phyloP scores from a whole-genome alignment of 2,888 invertebrate species.

The Sinodicranocentrus sp. region DNA sequence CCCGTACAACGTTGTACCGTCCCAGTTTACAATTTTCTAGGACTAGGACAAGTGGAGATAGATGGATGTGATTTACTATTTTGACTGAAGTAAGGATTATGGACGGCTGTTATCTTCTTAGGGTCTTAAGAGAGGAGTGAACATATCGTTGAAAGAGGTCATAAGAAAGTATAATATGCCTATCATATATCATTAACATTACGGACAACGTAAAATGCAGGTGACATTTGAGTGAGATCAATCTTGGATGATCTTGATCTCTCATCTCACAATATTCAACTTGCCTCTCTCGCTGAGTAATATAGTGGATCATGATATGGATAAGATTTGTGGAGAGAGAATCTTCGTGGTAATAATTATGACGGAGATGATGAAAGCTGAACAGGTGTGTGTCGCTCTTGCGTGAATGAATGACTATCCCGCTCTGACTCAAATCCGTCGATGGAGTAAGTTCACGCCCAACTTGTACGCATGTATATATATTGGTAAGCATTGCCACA shows the following conservation, averaged over 20 bases:
- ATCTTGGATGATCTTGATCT: slow-evolving; percentile 54
- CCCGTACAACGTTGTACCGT: no score
- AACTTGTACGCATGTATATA: background rate
- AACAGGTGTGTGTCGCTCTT: slow-evolving; percentile 51
- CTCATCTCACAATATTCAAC: slow-evolving; percentile 31
- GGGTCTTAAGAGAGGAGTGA: no score
- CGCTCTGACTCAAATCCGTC: no score
- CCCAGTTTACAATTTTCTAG: no score
- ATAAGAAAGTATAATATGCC: background rate
- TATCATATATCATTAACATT: slow-evolving; percentile 37
- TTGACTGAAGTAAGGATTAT: background rate
- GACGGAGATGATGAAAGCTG: slow-evolving; percentile 52
- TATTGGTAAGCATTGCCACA: background rate
- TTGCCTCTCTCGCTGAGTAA: background rate
- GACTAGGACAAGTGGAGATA: slow-evolving; percentile 46
- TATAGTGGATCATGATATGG: slow-evolving; percentile 5
- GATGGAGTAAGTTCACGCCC: no score
- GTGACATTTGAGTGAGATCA: slow-evolving; percentile 61
- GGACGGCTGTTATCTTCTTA: background rate
- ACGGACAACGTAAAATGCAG: slow-evolving; percentile 29
- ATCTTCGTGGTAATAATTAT: slow-evolving; percentile 32
- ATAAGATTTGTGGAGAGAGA: slow-evolving; percentile 5
- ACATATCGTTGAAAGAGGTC: background rate
- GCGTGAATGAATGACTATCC: slow-evolving; percentile 12
- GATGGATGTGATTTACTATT: background rate